Evolutionary conservation across 2,888 invertebrate genomes (phyloP).

Genomic region (Lacanobia oleracea): DNA sequence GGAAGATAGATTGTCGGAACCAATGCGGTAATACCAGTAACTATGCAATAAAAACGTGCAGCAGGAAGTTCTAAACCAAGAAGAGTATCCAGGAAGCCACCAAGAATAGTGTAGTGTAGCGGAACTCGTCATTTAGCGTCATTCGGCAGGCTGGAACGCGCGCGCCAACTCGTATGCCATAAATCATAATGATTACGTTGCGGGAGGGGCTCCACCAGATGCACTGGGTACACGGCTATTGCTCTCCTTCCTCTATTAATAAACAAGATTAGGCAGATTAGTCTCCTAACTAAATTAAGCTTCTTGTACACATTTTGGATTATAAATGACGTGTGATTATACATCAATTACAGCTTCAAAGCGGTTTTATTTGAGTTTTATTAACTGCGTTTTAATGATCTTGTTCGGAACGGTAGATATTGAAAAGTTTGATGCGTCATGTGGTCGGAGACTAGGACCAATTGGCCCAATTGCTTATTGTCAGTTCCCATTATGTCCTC

Average conservation of each 20-base stretch:
- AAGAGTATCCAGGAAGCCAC: conserved; percentile 54
- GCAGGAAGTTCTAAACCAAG: conserved; percentile 47
- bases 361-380: conserved; percentile 16
- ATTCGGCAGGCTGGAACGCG: conserved; percentile 60
- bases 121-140: conserved; percentile 64
- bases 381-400: conserved; percentile 36
- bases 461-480: conserved; percentile 8
- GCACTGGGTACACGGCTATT: conserved; percentile 50
- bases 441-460: not conserved
- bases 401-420: conserved; percentile 18
- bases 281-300: conserved; percentile 37
- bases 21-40: conserved; percentile 5
- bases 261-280: conserved; percentile 54
- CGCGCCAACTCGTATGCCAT: conserved; percentile 58
- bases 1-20: not conserved
- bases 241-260: conserved; percentile 57
- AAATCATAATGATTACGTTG: conserved; percentile 64
- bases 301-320: conserved; percentile 33
- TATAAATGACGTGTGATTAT: conserved; percentile 41
- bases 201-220: conserved; percentile 48
- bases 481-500: conserved; percentile 2
- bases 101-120: conserved; percentile 59
- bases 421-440: conserved; percentile 21
- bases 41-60: conserved; percentile 32
- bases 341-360: conserved; percentile 34